Percentiles rank a stretch among this genome's conserved stretches.
Evolutionary conservation across 2,888 invertebrate species (phyloP).

Genomic region (Tuta absoluta): DNA sequence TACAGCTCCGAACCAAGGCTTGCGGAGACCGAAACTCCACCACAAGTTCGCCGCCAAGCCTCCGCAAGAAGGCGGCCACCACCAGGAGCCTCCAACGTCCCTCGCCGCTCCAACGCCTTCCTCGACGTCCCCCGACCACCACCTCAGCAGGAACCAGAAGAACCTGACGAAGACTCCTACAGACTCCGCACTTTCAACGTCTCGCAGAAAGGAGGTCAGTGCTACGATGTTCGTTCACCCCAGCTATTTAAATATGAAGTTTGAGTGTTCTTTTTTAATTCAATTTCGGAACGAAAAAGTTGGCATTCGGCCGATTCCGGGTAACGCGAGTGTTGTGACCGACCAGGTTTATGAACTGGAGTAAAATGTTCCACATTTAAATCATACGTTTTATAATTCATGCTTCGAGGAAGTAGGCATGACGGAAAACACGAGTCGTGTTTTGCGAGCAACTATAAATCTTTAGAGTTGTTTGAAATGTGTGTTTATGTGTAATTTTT

Average conservation of each 20-base stretch:
- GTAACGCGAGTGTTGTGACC: slow-evolving; percentile 18
- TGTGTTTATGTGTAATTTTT: slow-evolving; percentile 2
- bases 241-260: slow-evolving; percentile 59
- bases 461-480: slow-evolving; percentile 9
- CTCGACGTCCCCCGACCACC: slow-evolving; percentile 82
- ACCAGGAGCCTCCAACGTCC: slow-evolving; percentile 68
- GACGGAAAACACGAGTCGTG: slow-evolving; percentile 4
- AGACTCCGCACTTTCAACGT: slow-evolving; percentile 95
- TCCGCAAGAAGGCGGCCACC: slow-evolving; percentile 81
- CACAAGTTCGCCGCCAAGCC: slow-evolving; percentile 83
- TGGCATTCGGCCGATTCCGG: slow-evolving; percentile 30
- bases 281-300: slow-evolving; percentile 49
- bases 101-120: slow-evolving; percentile 86
- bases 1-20: slow-evolving; percentile 86
- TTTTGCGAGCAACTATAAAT: slow-evolving; percentile 20
- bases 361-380: slow-evolving; percentile 5
- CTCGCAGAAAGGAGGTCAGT: slow-evolving; percentile 92
- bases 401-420: not conserved
- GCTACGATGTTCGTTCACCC: slow-evolving; percentile 71
- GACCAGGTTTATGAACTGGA: slow-evolving; percentile 14
- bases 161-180: slow-evolving; percentile 93
- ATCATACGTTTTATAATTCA: not conserved
- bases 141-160: slow-evolving; percentile 70
- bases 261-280: slow-evolving; percentile 60
- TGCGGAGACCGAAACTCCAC: slow-evolving; percentile 85